Evolutionary conservation across 2,797 vertebrate species (phyloP).

Genomic region (Pipistrellus nathusii): DNA sequence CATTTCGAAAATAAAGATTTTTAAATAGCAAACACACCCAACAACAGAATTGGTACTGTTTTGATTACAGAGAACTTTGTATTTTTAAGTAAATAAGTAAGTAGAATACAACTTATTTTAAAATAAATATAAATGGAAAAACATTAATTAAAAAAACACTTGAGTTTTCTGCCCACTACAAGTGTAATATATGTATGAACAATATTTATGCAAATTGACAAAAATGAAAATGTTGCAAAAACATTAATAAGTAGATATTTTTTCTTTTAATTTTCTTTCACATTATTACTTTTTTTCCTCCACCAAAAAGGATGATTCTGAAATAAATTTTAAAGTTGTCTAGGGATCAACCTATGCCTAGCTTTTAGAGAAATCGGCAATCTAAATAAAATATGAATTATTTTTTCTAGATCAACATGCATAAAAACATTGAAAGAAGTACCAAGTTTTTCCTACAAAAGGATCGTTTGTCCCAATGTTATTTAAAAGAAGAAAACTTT

Average conservation of each 20-base stretch:
- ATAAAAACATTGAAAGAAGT: not conserved
- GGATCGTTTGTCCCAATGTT: not conserved
- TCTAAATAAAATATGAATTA: not conserved
- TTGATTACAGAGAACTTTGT: not conserved
- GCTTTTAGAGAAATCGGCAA: not conserved
- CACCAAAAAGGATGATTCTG: not conserved
- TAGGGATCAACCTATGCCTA: not conserved
- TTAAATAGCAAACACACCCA: not conserved
- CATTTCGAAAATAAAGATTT: not conserved
- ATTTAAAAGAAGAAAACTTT: not conserved
- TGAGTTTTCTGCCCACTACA: not conserved
- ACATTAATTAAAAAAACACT: not conserved
- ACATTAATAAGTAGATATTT: not conserved
- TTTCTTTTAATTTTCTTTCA: not conserved
- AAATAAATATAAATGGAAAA: not conserved
- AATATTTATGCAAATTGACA: not conserved
- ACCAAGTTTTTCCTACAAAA: not conserved
- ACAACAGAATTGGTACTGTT: not conserved
- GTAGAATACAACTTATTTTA: not conserved
- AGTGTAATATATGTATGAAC: not conserved
- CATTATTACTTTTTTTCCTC: not conserved
- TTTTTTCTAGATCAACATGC: constrained; percentile 21
- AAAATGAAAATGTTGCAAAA: not conserved
- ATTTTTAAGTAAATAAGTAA: not conserved
- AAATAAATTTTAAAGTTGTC: constrained; percentile 10